Conservation (phyloP, 92 coral and sea anemone species). For the Zoanthus solanderi region DNA sequence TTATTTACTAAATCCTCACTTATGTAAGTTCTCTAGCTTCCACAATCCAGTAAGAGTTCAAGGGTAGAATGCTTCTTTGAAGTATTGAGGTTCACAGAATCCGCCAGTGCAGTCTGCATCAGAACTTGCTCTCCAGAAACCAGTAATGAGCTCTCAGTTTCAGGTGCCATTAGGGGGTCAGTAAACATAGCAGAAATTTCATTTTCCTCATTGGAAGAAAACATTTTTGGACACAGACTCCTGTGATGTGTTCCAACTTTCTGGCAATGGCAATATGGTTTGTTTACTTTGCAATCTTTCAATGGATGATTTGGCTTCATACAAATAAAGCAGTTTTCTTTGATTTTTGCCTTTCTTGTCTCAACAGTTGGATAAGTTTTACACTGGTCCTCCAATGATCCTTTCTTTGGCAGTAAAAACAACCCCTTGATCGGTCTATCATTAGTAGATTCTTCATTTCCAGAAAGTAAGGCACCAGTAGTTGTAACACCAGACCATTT, state of each 20-base stretch:
- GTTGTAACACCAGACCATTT: constrained; percentile 43
- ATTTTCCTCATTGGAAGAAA: background rate
- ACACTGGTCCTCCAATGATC: constrained; percentile 58
- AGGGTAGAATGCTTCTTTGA: no score
- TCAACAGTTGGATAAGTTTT: constrained; percentile 5
- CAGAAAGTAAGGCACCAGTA: constrained; percentile 51
- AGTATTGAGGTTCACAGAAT: no score
- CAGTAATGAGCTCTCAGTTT: no score
- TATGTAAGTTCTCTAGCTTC: no score
- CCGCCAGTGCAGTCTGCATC: no score
- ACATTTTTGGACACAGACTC: constrained; percentile 18
- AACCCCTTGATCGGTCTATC: constrained; percentile 36
- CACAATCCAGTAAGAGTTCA: no score
- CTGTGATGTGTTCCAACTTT: constrained; percentile 24
- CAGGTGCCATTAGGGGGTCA: no score
- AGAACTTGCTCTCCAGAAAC: no score
- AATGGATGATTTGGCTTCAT: constrained; percentile 24
- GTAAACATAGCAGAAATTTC: no score
- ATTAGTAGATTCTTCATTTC: constrained; percentile 45
- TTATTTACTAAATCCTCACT: no score
- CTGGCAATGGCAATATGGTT: constrained; percentile 29
- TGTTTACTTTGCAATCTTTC: constrained; percentile 46
- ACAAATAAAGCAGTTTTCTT: constrained; percentile 35
- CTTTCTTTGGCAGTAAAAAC: constrained; percentile 50
- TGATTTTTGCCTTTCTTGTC: constrained; percentile 41